A percentile compares a stretch with the other conserved stretches of the same genome.
Conservation (phyloP, 1,140 invertebrate genomes). For the Papilio aristodemus region DNA sequence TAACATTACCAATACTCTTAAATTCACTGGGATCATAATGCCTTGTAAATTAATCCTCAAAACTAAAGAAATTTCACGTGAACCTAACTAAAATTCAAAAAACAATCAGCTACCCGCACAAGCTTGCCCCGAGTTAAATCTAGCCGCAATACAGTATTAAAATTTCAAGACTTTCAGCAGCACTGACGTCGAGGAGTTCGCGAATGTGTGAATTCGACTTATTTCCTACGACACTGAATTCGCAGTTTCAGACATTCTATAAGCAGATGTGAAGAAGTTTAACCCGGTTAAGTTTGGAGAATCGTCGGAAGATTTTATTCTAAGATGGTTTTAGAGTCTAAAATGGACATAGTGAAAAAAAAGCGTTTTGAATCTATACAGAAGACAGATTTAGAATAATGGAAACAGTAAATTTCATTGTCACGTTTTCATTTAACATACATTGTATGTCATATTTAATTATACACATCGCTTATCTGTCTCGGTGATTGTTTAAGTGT, state of each 20-base stretch:
- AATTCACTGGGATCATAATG: not conserved
- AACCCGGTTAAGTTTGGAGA: not conserved
- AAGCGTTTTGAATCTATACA: no score
- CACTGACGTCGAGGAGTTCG: not conserved
- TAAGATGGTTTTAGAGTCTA: not conserved
- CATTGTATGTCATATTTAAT: constrained; percentile 9
- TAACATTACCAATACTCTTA: no score
- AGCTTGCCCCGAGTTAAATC: not conserved
- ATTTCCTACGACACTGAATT: constrained; percentile 18
- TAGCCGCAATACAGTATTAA: not conserved
- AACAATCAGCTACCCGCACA: constrained; percentile 9
- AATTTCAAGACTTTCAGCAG: constrained; percentile 8
- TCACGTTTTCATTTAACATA: not conserved
- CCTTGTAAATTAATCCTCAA: not conserved
- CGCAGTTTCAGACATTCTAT: constrained; percentile 12
- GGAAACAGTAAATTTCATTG: not conserved
- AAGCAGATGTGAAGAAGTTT: not conserved
- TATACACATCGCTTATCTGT: constrained; percentile 22
- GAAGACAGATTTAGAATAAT: not conserved
- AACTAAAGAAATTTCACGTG: not conserved
- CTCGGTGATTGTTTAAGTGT: constrained; percentile 20
- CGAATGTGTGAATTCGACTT: constrained; percentile 25
- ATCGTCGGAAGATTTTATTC: not conserved
- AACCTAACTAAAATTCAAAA: constrained; percentile 18
- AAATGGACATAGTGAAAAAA: no score